A percentile compares a stretch with the other conserved stretches of the same genome.
phyloP scores from a whole-genome alignment of 2,888 invertebrate genomes.

The Xestia sexstrigata region DNA sequence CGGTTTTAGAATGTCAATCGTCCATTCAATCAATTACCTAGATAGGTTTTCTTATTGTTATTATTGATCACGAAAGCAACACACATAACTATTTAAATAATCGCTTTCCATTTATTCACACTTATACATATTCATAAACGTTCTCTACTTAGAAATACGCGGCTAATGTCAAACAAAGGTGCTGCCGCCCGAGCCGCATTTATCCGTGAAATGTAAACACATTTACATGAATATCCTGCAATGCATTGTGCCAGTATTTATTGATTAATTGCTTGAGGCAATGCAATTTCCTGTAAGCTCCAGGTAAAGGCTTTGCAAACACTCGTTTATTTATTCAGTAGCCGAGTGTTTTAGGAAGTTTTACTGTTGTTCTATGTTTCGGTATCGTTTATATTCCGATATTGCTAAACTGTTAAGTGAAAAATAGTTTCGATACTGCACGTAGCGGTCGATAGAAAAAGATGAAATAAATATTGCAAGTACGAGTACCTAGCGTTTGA shows the following conservation, averaged over 20 bases:
- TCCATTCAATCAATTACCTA: neutral
- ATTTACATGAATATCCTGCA: slow-evolving; percentile 39
- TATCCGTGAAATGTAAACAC: slow-evolving; percentile 27
- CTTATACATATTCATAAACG: slow-evolving; percentile 29
- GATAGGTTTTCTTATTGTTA: neutral
- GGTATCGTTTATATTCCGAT: neutral
- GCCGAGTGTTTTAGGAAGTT: neutral
- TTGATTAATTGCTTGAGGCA: slow-evolving; percentile 38
- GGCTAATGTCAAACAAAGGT: slow-evolving; percentile 35
- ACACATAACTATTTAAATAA: neutral
- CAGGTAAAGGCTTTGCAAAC: neutral
- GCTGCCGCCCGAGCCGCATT: neutral
- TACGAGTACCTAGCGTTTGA: neutral
- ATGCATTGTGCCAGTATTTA: slow-evolving; percentile 33
- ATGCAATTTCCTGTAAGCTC: slow-evolving; percentile 29
- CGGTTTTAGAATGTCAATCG: too few relatives aligned
- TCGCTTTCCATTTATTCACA: slow-evolving; percentile 16
- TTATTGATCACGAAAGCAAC: neutral
- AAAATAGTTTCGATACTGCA: neutral
- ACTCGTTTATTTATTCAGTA: neutral
- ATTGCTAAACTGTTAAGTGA: neutral
- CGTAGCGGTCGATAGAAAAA: neutral
- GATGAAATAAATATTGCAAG: neutral
- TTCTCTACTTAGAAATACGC: slow-evolving; percentile 10
- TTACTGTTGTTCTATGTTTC: neutral